These are phyloP conservation scores for Zygogramma bicolorata DNA, from an alignment of 2,888 invertebrate species.

Conservation along the genomic window DNA sequence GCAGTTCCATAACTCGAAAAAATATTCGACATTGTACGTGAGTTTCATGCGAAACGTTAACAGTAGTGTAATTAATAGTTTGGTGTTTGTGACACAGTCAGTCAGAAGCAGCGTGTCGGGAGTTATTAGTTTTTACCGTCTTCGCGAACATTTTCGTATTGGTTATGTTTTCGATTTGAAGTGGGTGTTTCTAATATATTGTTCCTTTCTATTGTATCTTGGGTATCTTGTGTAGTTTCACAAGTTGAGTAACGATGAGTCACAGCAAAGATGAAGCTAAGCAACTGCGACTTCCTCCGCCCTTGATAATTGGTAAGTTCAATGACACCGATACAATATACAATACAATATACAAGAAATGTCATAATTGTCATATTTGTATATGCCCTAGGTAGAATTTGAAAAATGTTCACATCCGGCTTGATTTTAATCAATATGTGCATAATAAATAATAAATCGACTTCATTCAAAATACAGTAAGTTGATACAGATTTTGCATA, in stretches of 20 bases:
- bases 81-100: constrained; percentile 10
- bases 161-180: background rate
- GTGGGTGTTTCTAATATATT: background rate
- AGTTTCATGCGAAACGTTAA: constrained; percentile 2
- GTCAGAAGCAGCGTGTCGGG: background rate
- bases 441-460: too few relatives aligned
- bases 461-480: too few relatives aligned
- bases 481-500: too few relatives aligned
- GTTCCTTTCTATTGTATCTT: too few relatives aligned
- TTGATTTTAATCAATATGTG: too few relatives aligned
- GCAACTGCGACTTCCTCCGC: constrained; percentile 14
- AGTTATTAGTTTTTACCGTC: background rate
- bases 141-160: background rate
- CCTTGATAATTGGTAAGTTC: constrained; percentile 22
- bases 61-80: background rate
- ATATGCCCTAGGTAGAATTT: too few relatives aligned
- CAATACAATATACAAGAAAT: background rate
- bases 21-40: constrained; percentile 21
- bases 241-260: background rate
- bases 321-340: background rate
- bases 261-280: background rate
- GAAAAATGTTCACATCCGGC: too few relatives aligned
- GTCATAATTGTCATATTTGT: too few relatives aligned
- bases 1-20: constrained; percentile 1
- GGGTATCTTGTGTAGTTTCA: background rate